Evolutionary conservation across 2,888 invertebrate species (phyloP).

Genomic region (Cerastis leucographa): DNA sequence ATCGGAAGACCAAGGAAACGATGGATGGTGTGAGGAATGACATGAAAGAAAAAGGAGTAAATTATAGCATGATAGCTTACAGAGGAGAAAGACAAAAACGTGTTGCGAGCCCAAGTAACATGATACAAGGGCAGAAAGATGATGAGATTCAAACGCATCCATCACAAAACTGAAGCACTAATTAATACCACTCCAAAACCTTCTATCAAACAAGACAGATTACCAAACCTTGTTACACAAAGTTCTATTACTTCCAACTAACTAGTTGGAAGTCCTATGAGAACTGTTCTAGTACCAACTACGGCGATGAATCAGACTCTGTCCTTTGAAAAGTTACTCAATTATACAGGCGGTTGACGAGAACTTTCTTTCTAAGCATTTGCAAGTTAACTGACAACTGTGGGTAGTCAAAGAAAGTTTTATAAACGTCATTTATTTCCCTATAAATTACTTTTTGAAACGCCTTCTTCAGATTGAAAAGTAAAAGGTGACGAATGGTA

Average conservation of each 20-base stretch:
- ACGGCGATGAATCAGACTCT: conserved; percentile 48
- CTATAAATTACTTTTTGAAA: conserved; percentile 39
- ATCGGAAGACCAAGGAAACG: too few species aligned
- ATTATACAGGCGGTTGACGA: conserved; percentile 53
- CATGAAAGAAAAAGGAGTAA: too few species aligned
- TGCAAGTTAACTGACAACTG: conserved; percentile 58
- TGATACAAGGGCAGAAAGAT: too few species aligned
- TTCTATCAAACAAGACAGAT: conserved; percentile 34
- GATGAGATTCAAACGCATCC: too few species aligned
- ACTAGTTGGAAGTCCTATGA: conserved; percentile 21
- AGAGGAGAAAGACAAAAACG: too few species aligned
- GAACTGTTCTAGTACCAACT: conserved; percentile 34
- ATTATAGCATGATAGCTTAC: too few species aligned
- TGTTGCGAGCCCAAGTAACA: too few species aligned
- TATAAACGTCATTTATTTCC: conserved; percentile 42
- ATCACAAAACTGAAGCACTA: too few species aligned
- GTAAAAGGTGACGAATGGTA: background rate
- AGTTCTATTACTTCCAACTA: conserved; percentile 48
- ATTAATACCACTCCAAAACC: conserved; percentile 6
- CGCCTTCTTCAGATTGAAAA: conserved; percentile 28
- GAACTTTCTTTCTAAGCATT: conserved; percentile 61
- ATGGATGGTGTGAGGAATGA: too few species aligned
- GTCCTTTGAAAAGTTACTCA: conserved; percentile 59
- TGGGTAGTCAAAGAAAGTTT: conserved; percentile 53
- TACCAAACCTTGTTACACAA: conserved; percentile 42